Evolutionary conservation across 1,140 invertebrate genomes (phyloP).

Genomic region (Dendrolimus punctatus): DNA sequence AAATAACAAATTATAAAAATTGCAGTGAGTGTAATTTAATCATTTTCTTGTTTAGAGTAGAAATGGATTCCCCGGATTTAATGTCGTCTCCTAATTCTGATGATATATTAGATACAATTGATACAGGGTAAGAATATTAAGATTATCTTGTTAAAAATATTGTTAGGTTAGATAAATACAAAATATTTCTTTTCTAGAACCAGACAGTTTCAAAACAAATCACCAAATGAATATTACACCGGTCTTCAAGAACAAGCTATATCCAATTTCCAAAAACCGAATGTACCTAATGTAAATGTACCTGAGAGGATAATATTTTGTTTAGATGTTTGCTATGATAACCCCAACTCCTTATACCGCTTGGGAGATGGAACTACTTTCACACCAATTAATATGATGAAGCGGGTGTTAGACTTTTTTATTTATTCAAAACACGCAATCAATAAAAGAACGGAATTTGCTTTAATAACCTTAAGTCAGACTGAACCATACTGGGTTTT

Average conservation of each 20-base stretch:
- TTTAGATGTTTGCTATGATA: slow-evolving; percentile 77
- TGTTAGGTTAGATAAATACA: neutral
- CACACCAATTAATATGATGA: slow-evolving; percentile 76
- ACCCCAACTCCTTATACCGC: slow-evolving; percentile 70
- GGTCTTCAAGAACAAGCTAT: slow-evolving; percentile 47
- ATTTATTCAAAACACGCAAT: slow-evolving; percentile 77
- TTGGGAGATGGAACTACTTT: slow-evolving; percentile 73
- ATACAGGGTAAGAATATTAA: slow-evolving; percentile 16
- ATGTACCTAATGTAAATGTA: slow-evolving; percentile 72
- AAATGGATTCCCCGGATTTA: slow-evolving; percentile 36
- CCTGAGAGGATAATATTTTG: slow-evolving; percentile 78
- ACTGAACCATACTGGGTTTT: slow-evolving; percentile 72
- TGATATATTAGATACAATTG: slow-evolving; percentile 11
- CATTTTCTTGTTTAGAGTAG: neutral
- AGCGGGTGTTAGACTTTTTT: slow-evolving; percentile 77
- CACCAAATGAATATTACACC: slow-evolving; percentile 24
- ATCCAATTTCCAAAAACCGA: slow-evolving; percentile 52
- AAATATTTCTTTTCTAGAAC: slow-evolving; percentile 7
- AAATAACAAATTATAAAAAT: too few relatives aligned
- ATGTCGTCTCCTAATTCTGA: slow-evolving; percentile 18
- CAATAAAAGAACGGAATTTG: slow-evolving; percentile 78
- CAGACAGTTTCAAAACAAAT: neutral
- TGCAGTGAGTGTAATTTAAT: neutral
- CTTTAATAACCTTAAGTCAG: slow-evolving; percentile 75
- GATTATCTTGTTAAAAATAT: neutral